Evolutionary conservation across 2,113 vertebrate genomes (phyloP).

Genomic region (Cynopterus brachyotis): DNA sequence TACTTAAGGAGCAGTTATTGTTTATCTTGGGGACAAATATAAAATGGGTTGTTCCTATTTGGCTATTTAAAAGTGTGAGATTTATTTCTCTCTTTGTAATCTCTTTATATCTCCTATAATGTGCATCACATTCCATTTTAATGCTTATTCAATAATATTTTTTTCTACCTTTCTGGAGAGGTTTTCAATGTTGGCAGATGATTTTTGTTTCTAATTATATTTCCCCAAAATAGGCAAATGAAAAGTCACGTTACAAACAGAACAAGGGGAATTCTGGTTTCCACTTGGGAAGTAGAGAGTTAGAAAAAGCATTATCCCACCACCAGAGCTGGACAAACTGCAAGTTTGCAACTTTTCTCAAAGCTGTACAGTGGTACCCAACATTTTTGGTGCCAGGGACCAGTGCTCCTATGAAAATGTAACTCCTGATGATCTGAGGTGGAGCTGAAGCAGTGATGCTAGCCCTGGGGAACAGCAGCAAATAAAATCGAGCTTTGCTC

Average conservation of each 20-base stretch:
- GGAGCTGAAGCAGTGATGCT: too few relatives aligned
- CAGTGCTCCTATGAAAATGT: too few relatives aligned
- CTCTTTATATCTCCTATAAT: background rate
- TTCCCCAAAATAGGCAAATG: background rate
- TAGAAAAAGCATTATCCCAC: background rate
- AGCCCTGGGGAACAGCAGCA: too few relatives aligned
- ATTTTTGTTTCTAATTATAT: slow-evolving; percentile 37
- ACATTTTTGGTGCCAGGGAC: too few relatives aligned
- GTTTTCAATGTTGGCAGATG: background rate
- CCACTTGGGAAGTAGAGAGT: background rate
- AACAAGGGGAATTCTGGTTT: background rate
- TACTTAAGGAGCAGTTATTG: background rate
- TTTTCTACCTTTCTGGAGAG: background rate
- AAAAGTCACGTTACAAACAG: background rate
- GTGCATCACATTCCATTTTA: background rate
- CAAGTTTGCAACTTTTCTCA: background rate
- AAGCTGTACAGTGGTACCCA: background rate
- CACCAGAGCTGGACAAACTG: background rate
- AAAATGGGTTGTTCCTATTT: background rate
- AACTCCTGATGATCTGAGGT: too few relatives aligned
- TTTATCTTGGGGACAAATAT: background rate
- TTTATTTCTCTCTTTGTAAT: background rate
- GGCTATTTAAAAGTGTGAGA: background rate
- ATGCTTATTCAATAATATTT: background rate
- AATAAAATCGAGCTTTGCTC: too few relatives aligned